Base-by-base conservation (phyloP, 2,888 invertebrate species). In the Mythimna ferrago region DNA sequence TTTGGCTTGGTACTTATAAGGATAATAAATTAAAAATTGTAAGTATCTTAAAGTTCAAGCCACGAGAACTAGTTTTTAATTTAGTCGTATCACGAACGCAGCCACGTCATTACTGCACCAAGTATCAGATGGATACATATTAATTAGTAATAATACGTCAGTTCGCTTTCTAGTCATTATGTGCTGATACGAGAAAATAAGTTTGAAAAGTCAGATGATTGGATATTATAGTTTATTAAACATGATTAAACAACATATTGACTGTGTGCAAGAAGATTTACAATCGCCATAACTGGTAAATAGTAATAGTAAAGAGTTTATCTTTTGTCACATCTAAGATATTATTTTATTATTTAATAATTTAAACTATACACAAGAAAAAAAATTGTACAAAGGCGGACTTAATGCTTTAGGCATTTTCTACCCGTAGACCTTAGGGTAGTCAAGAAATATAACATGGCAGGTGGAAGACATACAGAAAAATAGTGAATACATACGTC, bases 151-250 rank as follows among this genome's bases (percentile, higher is more conserved):
- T n/a, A 35, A 35, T 48, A 58, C 41, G 21, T 51, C 35, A 56
- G 11, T 35, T 26, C 38, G 41, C 64, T 73, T 73, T 73, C 73
- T 73, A 32, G 32, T 32, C 14, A 58, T 73, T 60, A 48, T 21
- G 10, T 11, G 5, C 38, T 26, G 21, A 64, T 71, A 78, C 26
- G 10, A 58, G 26, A 63, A 51, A 57, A 63, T 71, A 21, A 54
- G 32, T 26, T 48, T 9, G 38, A 72, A 79, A 53, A 58, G n/a
- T 48, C 51, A 19, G 7, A 35, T 54, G 10, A 16, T 58, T 71
- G 1, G 16, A 71, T 19, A 57, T 44, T 35, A 35, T 19, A 11
- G 7, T 19, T 66, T 44, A 38, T 57, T 61, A 10, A 35, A 7
- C 14, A 48, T 48, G 16, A 48, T 48, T 48, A 48, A 48, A 16